Percentiles rank a stretch among this genome's conserved stretches.
phyloP scores from a whole-genome alignment of 2,888 invertebrate species.

The Pterobdella sp. region DNA sequence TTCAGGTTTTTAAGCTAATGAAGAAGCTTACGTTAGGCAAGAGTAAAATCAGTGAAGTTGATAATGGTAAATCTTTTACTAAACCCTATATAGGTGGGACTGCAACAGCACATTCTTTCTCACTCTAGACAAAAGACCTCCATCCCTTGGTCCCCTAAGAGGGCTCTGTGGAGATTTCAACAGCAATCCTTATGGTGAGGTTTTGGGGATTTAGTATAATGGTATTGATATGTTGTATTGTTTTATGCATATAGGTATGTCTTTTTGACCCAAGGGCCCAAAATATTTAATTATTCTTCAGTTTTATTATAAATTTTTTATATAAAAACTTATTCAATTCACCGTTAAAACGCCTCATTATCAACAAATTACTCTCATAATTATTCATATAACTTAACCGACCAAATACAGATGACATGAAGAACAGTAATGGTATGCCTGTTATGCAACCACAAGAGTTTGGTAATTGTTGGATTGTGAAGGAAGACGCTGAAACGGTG shows the following conservation, averaged over 20 bases:
- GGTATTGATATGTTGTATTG: too few relatives aligned
- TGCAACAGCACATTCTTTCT: constrained; percentile 23
- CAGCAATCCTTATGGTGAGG: constrained; percentile 19
- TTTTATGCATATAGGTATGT: too few relatives aligned
- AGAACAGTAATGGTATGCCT: constrained; percentile 30
- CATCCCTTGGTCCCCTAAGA: neutral
- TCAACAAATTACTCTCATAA: too few relatives aligned
- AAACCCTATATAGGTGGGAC: constrained; percentile 9
- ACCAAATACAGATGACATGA: constrained; percentile 35
- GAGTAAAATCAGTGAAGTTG: neutral
- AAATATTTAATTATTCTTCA: too few relatives aligned
- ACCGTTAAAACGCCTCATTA: too few relatives aligned
- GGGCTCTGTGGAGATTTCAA: constrained; percentile 23
- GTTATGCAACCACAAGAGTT: constrained; percentile 36
- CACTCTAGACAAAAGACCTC: constrained; percentile 2
- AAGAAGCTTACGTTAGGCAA: neutral
- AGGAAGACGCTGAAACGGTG: constrained; percentile 19
- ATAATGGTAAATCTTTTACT: neutral
- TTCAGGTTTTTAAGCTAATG: too few relatives aligned
- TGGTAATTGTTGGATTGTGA: constrained; percentile 40
- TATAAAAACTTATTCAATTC: too few relatives aligned
- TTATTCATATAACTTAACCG: too few relatives aligned
- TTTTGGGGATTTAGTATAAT: too few relatives aligned
- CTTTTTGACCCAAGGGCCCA: too few relatives aligned
- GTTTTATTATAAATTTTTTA: too few relatives aligned